These are phyloP conservation scores for Danio tinwini DNA, from an alignment of 2,797 vertebrate species.

Conservation along the genomic window DNA sequence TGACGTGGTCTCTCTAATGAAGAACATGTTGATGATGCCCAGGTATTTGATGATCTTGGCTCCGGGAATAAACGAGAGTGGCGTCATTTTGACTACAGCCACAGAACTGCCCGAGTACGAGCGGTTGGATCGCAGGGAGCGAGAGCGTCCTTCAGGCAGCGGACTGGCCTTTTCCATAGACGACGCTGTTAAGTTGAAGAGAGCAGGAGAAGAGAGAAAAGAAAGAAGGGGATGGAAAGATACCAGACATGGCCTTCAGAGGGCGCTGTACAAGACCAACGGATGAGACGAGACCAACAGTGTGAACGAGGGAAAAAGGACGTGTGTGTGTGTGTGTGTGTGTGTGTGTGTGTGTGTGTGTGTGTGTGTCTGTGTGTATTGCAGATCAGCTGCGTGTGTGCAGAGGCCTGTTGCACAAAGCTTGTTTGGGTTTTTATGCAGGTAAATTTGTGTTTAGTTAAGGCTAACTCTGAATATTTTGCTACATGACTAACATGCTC, in stretches of 20 bases:
- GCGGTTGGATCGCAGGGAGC: conserved; percentile 83
- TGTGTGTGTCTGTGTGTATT: no score
- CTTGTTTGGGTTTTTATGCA: no score
- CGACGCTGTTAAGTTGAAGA: conserved; percentile 77
- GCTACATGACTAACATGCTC: no score
- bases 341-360: no score
- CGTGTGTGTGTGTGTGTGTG: conserved; percentile 34
- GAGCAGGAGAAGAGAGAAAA: conserved; percentile 45
- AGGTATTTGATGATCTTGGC: conserved; percentile 96
- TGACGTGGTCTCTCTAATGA: conserved; percentile 97
- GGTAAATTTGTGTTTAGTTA: no score
- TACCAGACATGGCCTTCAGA: conserved; percentile 66
- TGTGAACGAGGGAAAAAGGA: conserved; percentile 29
- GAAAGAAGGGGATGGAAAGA: conserved; percentile 50
- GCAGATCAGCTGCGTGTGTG: no score
- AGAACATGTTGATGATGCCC: conserved; percentile 99
- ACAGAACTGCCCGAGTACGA: conserved; percentile 83
- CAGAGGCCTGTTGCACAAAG: no score
- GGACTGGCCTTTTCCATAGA: conserved; percentile 93
- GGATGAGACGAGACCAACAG: conserved; percentile 67
- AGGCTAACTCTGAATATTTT: no score
- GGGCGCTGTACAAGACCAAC: conserved; percentile 50
- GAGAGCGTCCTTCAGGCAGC: conserved; percentile 85
- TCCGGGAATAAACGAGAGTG: conserved; percentile 94
- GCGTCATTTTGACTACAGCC: conserved; percentile 97